Conservation (phyloP, 2,113 vertebrate genomes). For the Crotalus tigris region DNA sequence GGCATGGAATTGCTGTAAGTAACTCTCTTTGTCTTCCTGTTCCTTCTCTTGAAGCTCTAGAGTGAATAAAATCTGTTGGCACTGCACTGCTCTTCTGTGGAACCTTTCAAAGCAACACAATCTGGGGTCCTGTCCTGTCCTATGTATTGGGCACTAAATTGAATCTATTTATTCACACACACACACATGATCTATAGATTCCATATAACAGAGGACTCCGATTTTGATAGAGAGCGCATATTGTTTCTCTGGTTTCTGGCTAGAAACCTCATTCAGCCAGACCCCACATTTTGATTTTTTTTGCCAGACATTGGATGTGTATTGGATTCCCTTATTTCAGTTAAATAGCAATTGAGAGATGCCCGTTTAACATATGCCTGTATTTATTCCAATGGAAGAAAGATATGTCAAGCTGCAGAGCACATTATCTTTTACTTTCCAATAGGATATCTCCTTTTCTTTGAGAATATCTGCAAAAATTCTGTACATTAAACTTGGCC, state of each 20-base stretch:
- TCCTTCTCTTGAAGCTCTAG: conserved; percentile 11
- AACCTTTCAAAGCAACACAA: background rate
- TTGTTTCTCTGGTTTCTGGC: background rate
- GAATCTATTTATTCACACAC: background rate
- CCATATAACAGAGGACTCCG: rapidly evolving
- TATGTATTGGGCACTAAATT: background rate
- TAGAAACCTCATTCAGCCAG: background rate
- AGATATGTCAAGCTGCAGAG: background rate
- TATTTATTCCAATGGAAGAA: background rate
- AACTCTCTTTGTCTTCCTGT: background rate
- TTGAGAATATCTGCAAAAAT: background rate
- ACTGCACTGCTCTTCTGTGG: background rate
- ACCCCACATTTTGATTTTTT: background rate
- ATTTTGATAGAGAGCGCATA: background rate
- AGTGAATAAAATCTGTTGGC: background rate
- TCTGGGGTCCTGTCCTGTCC: background rate
- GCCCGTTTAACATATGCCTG: background rate
- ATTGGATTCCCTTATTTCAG: background rate
- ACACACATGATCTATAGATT: background rate
- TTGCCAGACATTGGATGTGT: background rate
- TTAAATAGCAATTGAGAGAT: background rate
- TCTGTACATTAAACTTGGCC: background rate
- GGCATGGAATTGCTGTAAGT: conserved; percentile 98
- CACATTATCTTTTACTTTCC: too few species aligned
- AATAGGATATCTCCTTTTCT: background rate